Base-by-base conservation (phyloP, 2,888 invertebrate species). In the Gryllus longicercus region DNA sequence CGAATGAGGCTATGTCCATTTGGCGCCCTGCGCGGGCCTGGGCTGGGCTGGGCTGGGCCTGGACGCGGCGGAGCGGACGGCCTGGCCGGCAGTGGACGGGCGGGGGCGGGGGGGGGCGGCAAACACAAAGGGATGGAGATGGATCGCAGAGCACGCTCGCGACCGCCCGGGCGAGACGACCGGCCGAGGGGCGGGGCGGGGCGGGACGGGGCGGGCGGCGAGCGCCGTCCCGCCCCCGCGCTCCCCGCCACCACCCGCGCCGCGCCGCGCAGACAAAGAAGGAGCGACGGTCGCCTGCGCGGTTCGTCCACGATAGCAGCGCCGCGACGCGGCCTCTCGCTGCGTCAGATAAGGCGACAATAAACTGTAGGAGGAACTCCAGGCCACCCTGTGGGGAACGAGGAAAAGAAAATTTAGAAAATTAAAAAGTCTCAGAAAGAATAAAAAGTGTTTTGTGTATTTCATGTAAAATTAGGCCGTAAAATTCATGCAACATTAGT, bases 51-150 rank as follows among this genome's bases (percentile, higher is more conserved):
- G 38, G 38, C 38, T 8, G 38, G 38, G 38, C 8, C 38, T 38
- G 38, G 38, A 38, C 38, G 38, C 38, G 8, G 4, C 63, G 14
- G 16, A 63, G n/a, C 16, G 63, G 63, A 63, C 63, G 63, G n/a
- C n/a, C 16, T 12, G 63, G 14, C 0, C 16, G 63, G 63, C 63
- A 0, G 63, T 16, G 63, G 63, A 1, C 63, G 63, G 63, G 63
- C 2, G 63, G 63, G 63, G 63, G n/a, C 16, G 63, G 63, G 38
- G 63, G 63, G 12, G 63, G 63, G 11, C 63, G n/a, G 63, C 63
- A 63, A 63, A 63, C 63, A 63, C 63, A 63, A 63, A 18, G 63
- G 63, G 63, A 63, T 63, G 63, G 63, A 63, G 63, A 63, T 63
- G 63, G 63, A 63, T 63, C 63, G n/a, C 63, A n/a, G 63, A n/a